Conservation (phyloP, 2,113 vertebrate species). For the Pimephales promelas region DNA sequence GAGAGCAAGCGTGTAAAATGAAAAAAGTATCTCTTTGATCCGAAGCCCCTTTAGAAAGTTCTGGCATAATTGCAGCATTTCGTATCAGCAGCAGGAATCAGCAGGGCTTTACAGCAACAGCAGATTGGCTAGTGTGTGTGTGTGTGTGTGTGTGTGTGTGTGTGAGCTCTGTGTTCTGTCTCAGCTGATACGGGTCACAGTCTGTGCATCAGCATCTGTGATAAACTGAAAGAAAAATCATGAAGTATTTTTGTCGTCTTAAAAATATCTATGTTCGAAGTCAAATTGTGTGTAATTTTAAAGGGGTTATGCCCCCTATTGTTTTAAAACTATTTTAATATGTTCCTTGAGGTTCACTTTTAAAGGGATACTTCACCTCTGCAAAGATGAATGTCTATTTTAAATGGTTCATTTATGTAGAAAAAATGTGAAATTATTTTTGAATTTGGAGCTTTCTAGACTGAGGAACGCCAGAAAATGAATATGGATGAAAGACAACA, state of each 20-base stretch:
- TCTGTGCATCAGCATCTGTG: background rate
- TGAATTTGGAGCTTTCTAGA: no score
- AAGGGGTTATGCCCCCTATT: no score
- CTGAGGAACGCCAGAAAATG: no score
- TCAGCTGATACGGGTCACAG: background rate
- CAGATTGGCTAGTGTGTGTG: conserved; percentile 13
- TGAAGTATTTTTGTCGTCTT: background rate
- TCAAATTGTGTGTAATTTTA: no score
- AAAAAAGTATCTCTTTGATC: conserved; percentile 15
- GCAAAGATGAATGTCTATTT: no score
- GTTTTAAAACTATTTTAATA: no score
- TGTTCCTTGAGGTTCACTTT: no score
- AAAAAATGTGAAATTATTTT: no score
- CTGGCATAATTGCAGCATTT: conserved; percentile 16
- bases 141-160: background rate
- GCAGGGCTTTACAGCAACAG: background rate
- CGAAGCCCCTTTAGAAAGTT: background rate
- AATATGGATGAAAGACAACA: no score
- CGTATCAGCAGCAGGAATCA: conserved; percentile 17
- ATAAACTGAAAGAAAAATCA: background rate
- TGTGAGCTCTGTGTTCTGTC: background rate
- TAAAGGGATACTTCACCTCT: no score
- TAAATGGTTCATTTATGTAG: no score
- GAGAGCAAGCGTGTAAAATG: background rate
- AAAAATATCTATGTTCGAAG: background rate